phyloP scores from a whole-genome alignment of 2,888 invertebrate genomes.

The Adelognathus sp. region DNA sequence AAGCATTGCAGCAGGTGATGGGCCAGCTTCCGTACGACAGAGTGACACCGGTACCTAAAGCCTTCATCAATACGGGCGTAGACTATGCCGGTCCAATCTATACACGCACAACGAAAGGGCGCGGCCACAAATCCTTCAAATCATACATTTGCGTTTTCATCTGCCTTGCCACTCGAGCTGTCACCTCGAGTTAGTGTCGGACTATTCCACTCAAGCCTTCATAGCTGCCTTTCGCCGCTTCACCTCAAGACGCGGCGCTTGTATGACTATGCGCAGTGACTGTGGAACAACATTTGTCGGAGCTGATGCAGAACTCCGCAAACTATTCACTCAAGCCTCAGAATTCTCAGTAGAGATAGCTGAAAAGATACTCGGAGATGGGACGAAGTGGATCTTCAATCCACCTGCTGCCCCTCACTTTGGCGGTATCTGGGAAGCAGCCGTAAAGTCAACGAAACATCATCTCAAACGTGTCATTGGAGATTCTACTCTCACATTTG shows the following conservation, averaged over 20 bases:
- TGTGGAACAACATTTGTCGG: constrained; percentile 16
- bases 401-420: background rate
- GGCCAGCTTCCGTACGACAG: background rate
- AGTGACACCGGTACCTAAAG: background rate
- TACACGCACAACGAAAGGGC: background rate
- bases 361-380: background rate
- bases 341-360: background rate
- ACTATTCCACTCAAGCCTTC: constrained; percentile 14
- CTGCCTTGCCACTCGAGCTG: background rate
- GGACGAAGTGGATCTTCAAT: background rate
- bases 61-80: constrained; percentile 1
- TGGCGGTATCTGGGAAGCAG: background rate
- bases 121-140: background rate
- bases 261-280: background rate
- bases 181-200: constrained; percentile 26
- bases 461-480: background rate
- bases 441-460: background rate
- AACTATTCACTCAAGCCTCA: background rate
- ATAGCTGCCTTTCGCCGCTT: background rate
- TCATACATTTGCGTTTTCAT: constrained; percentile 1
- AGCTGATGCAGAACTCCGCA: background rate
- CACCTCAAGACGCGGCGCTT: background rate
- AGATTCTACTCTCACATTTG: background rate
- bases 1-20: background rate
- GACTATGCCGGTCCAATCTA: constrained; percentile 29